Evolutionary conservation across 1,140 invertebrate genomes (phyloP).

Genomic region (Drosophila funebris): DNA sequence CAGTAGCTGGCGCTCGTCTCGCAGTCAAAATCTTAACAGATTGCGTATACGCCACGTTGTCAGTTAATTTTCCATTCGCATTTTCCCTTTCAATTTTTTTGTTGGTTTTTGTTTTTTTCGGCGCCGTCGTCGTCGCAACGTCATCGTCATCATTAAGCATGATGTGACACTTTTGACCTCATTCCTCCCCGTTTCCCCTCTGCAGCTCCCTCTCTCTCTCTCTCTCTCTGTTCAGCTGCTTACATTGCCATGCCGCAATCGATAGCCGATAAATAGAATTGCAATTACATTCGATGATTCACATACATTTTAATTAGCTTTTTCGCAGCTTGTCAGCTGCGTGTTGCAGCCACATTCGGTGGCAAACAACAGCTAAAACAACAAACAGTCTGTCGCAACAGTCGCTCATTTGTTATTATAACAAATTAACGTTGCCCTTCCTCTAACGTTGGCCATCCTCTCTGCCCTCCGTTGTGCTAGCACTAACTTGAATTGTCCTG

Average conservation of each 20-base stretch:
- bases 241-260: conserved; percentile 12
- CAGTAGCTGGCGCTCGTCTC: conserved; percentile 59
- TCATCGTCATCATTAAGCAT: conserved; percentile 81
- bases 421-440: conserved; percentile 63
- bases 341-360: conserved; percentile 5
- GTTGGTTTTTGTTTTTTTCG: conserved; percentile 46
- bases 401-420: conserved; percentile 58
- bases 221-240: neutral
- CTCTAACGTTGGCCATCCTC: neutral
- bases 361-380: conserved; percentile 35
- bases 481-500: neutral
- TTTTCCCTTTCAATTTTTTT: conserved; percentile 53
- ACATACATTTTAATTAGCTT: conserved; percentile 39
- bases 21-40: conserved; percentile 16
- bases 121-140: conserved; percentile 36
- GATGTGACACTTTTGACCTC: conserved; percentile 83
- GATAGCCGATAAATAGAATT: conserved; percentile 15
- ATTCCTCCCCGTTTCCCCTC: conserved; percentile 32
- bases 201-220: conserved; percentile 1
- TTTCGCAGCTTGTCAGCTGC: neutral
- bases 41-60: conserved; percentile 71
- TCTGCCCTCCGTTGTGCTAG: neutral
- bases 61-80: conserved; percentile 65
- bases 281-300: conserved; percentile 5
- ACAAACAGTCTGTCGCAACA: conserved; percentile 17